Base-by-base conservation (phyloP, 2,888 invertebrate genomes). In the Leucania comma region DNA sequence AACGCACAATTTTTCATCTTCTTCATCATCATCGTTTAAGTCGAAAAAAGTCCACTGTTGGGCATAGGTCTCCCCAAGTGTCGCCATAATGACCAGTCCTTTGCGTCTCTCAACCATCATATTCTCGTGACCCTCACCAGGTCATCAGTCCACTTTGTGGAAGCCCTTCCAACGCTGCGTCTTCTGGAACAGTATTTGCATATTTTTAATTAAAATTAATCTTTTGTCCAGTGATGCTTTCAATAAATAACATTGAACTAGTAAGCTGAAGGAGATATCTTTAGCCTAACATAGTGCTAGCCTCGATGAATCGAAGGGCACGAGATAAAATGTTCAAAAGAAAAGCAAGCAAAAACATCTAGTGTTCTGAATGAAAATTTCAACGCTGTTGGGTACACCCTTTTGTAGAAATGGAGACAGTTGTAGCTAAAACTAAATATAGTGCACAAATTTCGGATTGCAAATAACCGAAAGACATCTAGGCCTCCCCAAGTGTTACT, bases 321-420 rank as follows among this genome's bases (percentile, higher is more conserved):
- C 61, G 20, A 74, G n/a, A 67, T 61, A 51, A 73, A 57, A 38
- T 26, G 38, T 22, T 54, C 22, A 3, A n/a, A 14, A 58, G 46
- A 48, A 54, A 14, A 71, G 42, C 38, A 56, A 56, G 17, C 12
- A n/a, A 56, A 48, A 72, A 48, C 42, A 53, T 46, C 1, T 12
- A 12, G 61, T 61, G 50, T 74, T 62, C 50, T 68, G 54, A 60
- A 56, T 75, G 46, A 50, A 58, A 51, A 68, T 73, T 65, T 48
- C 35, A 54, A 20, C 17, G 20, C 24, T 26, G 26, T 46, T 46
- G 3, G 12, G 22, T 29, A 53, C 12, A 35, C 1, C 2, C 46
- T 20, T 14, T 38, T 12, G n/a, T 35, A 38, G 5, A 20, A 14
- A 42, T 17, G 5, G 6, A 22, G 5, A 46, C 24, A 26, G 32